Percentiles rank a stretch among this genome's conserved stretches.
These are phyloP conservation scores for Diplodus puntazzo DNA, from an alignment of 2,797 vertebrate genomes.

Conservation along the genomic window DNA sequence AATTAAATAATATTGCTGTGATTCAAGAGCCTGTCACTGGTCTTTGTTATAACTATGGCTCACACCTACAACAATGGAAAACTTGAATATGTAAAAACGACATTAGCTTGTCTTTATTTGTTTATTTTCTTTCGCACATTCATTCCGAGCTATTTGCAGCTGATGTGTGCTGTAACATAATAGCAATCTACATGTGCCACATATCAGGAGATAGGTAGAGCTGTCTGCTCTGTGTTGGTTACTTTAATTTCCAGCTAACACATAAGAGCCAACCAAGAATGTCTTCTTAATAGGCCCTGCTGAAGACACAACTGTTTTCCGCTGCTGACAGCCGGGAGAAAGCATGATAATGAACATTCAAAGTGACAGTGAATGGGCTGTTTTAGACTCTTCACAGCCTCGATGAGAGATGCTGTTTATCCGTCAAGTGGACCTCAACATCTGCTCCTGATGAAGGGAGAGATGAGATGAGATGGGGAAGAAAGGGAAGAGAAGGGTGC, in stretches of 20 bases:
- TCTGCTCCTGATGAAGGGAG: conserved; percentile 74
- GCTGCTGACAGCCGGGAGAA: conserved; percentile 57
- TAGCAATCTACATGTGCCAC: background rate
- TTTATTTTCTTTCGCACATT: background rate
- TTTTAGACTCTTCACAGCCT: conserved; percentile 69
- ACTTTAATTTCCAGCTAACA: conserved; percentile 19
- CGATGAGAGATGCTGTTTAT: conserved; percentile 67
- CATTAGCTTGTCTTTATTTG: background rate
- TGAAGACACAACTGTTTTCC: conserved; percentile 57
- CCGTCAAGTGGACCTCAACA: conserved; percentile 77
- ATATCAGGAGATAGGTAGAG: background rate
- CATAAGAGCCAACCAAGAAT: conserved; percentile 23
- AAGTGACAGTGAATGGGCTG: conserved; percentile 69
- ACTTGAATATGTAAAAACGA: background rate
- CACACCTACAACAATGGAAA: no score
- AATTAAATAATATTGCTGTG: background rate
- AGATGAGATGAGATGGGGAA: conserved; percentile 57
- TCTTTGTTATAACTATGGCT: background rate
- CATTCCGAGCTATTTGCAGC: background rate
- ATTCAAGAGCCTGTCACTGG: background rate
- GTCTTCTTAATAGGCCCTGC: conserved; percentile 47
- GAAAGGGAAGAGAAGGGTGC: conserved; percentile 33
- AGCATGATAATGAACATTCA: conserved; percentile 67
- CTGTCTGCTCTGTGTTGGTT: conserved; percentile 15
- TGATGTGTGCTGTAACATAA: background rate